Conservation (phyloP, 2,113 vertebrate species). For the Epinephelus fuscoguttatus region DNA sequence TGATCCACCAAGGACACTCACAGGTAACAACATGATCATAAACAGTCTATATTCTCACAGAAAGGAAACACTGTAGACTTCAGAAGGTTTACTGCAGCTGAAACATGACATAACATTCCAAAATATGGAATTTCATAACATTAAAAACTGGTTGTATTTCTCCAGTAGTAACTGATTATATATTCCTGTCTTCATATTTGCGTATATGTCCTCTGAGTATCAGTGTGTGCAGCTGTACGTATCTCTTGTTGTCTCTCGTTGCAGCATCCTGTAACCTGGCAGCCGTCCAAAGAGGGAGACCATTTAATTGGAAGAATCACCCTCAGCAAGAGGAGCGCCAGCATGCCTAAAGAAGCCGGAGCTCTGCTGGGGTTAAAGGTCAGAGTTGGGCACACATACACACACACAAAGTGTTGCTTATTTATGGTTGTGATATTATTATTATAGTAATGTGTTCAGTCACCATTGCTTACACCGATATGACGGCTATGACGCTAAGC, state of each 20-base stretch:
- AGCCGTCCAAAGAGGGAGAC: slow-evolving; percentile 98
- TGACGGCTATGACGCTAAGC: background rate
- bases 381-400: background rate
- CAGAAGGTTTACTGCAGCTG: background rate
- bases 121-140: background rate
- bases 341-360: slow-evolving; percentile 98
- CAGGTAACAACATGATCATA: background rate
- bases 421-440: background rate
- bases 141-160: background rate
- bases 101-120: background rate
- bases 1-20: background rate
- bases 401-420: background rate
- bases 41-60: background rate
- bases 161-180: background rate
- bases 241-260: background rate
- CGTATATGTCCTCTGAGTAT: background rate
- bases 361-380: slow-evolving; percentile 97
- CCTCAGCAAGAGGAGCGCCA: slow-evolving; percentile 95
- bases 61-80: background rate
- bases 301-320: slow-evolving; percentile 97
- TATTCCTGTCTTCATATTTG: background rate
- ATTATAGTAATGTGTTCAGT: background rate
- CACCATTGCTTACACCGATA: background rate
- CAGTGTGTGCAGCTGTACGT: background rate
- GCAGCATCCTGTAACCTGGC: slow-evolving; percentile 99